Percentiles rank a stretch among this genome's conserved stretches.
These are phyloP conservation scores for Linepithema humile DNA, from an alignment of 1,140 invertebrate species.

Conservation along the genomic window DNA sequence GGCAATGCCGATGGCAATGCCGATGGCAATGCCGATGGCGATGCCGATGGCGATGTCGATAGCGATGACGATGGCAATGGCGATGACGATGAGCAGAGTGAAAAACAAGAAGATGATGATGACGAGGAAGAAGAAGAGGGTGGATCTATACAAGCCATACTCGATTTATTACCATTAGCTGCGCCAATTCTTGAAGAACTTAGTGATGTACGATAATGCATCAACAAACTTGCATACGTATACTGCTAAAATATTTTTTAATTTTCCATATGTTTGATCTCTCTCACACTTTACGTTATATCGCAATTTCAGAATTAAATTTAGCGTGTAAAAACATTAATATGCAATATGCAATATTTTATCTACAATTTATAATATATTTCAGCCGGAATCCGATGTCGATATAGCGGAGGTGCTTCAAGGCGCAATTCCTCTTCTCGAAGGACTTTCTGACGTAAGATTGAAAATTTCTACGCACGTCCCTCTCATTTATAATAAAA, in stretches of 20 bases:
- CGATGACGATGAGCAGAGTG: conserved; percentile 35
- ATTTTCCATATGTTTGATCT: not conserved
- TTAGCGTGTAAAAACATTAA: not conserved
- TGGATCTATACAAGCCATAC: conserved; percentile 75
- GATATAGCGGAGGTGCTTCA: conserved; percentile 76
- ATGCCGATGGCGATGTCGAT: too few species aligned
- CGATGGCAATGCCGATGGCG: too few species aligned
- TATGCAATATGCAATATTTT: not conserved
- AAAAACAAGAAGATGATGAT: conserved; percentile 44
- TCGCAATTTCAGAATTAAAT: not conserved
- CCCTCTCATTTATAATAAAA: not conserved
- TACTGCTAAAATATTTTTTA: not conserved
- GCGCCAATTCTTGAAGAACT: conserved; percentile 81
- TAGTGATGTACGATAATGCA: conserved; percentile 77
- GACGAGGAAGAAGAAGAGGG: conserved; percentile 69
- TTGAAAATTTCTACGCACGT: conserved; percentile 8
- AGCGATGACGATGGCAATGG: conserved; percentile 43
- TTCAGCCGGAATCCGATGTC: conserved; percentile 79
- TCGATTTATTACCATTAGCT: conserved; percentile 77
- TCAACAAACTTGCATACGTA: not conserved
- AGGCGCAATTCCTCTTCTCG: conserved; percentile 76
- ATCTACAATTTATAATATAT: conserved; percentile 33
- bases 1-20: conserved; percentile 13
- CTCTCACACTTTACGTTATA: not conserved
- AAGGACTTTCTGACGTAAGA: conserved; percentile 78